Conservation (phyloP, 2,113 vertebrate genomes). For the Otis tarda region DNA sequence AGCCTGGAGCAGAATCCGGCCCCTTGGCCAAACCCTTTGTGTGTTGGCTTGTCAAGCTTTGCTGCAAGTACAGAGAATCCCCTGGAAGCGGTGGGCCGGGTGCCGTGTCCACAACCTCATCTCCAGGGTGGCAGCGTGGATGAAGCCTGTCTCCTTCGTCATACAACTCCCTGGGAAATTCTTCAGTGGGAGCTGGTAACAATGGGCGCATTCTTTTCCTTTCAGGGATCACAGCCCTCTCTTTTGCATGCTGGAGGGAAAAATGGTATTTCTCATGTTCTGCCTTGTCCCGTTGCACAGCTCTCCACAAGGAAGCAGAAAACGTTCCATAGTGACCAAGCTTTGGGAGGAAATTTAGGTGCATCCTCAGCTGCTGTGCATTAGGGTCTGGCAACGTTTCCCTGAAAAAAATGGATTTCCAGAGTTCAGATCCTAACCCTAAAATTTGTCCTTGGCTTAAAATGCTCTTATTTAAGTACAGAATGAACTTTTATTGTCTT, state of each 20-base stretch:
- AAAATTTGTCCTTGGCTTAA: neutral
- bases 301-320: neutral
- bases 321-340: neutral
- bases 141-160: neutral
- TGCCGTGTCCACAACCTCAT: neutral
- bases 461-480: neutral
- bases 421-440: neutral
- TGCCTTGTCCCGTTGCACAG: neutral
- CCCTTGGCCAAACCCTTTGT: neutral
- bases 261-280: neutral
- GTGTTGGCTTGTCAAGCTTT: neutral
- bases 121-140: rapidly evolving
- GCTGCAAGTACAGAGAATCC: neutral
- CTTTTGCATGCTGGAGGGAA: neutral
- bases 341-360: neutral
- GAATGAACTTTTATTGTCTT: neutral
- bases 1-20: rapidly evolving
- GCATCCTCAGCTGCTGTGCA: neutral
- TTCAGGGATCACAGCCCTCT: neutral
- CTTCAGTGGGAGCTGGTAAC: neutral
- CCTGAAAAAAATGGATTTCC: neutral
- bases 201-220: neutral
- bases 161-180: neutral
- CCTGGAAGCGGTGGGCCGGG: rapidly evolving
- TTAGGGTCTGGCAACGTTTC: neutral